Evolutionary conservation across 2,113 vertebrate genomes (phyloP).

Genomic region (Thymallus thymallus): DNA sequence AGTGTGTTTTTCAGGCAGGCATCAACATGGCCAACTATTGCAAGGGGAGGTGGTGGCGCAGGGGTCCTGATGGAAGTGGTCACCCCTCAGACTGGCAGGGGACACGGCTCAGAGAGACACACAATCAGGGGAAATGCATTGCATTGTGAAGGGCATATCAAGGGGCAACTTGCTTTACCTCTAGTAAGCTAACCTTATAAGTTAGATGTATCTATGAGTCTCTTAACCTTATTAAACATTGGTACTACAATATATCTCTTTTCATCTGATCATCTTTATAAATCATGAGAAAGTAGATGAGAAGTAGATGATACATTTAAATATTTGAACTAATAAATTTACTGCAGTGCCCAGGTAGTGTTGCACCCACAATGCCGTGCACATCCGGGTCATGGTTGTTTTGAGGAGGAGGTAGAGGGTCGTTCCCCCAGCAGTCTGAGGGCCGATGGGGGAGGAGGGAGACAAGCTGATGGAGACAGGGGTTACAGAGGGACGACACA

Average conservation of each 20-base stretch:
- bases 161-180: conserved; percentile 68
- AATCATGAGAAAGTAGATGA: no score
- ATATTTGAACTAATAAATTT: not conserved
- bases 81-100: conserved; percentile 87
- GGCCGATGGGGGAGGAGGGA: conserved; percentile 86
- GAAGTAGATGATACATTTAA: no score
- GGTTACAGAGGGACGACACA: conserved; percentile 71
- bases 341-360: conserved; percentile 75
- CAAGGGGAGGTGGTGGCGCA: conserved; percentile 60
- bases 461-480: conserved; percentile 89
- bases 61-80: conserved; percentile 86
- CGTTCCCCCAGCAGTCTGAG: conserved; percentile 77
- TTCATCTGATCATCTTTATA: conserved; percentile 6
- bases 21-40: conserved; percentile 93
- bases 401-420: conserved; percentile 31
- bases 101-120: conserved; percentile 59
- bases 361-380: conserved; percentile 85
- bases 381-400: conserved; percentile 65
- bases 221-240: conserved; percentile 21
- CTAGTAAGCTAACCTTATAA: conserved; percentile 11
- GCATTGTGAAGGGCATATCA: conserved; percentile 76
- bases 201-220: conserved; percentile 12
- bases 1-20: conserved; percentile 79
- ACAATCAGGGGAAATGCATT: conserved; percentile 75
- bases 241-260: not conserved